Percentiles rank a stretch among this genome's conserved stretches.
These are phyloP conservation scores for Gryllus bimaculatus DNA, from an alignment of 1,140 invertebrate genomes.

Conservation along the genomic window DNA sequence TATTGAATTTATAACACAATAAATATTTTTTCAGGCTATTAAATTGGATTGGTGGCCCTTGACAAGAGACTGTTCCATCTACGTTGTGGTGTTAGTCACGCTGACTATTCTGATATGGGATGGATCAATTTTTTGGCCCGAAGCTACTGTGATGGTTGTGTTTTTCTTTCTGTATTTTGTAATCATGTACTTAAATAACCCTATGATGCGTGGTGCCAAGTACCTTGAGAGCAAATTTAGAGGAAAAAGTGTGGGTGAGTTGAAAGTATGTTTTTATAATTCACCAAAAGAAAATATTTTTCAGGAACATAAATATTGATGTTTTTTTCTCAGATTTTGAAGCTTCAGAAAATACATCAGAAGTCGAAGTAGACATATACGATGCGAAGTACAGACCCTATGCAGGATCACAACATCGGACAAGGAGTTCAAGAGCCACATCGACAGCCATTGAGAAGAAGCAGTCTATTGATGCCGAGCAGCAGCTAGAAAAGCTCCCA, in stretches of 20 bases:
- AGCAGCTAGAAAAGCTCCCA: background rate
- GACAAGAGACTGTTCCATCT: conserved; percentile 72
- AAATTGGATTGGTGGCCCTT: conserved; percentile 74
- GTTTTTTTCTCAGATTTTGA: background rate
- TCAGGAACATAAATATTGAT: background rate
- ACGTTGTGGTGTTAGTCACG: conserved; percentile 62
- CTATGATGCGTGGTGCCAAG: conserved; percentile 13
- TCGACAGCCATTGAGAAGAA: background rate
- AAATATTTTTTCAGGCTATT: conserved; percentile 53
- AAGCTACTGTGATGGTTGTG: conserved; percentile 56
- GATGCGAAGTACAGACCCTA: background rate
- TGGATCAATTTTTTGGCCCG: conserved; percentile 66
- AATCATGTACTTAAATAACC: conserved; percentile 15
- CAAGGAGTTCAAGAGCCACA: background rate
- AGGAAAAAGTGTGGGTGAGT: conserved; percentile 4
- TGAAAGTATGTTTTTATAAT: background rate
- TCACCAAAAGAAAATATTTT: no score
- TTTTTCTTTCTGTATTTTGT: conserved; percentile 45
- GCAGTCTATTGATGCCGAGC: background rate
- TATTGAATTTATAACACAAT: no score
- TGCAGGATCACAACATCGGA: background rate
- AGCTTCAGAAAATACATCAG: background rate
- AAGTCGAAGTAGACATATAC: background rate
- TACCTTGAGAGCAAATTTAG: background rate
- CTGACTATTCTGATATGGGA: conserved; percentile 73